Evolutionary conservation across 2,888 invertebrate species (phyloP), one percentile per base, ranked within the genome.

Genomic region (Chrysodeixis includens): DNA sequence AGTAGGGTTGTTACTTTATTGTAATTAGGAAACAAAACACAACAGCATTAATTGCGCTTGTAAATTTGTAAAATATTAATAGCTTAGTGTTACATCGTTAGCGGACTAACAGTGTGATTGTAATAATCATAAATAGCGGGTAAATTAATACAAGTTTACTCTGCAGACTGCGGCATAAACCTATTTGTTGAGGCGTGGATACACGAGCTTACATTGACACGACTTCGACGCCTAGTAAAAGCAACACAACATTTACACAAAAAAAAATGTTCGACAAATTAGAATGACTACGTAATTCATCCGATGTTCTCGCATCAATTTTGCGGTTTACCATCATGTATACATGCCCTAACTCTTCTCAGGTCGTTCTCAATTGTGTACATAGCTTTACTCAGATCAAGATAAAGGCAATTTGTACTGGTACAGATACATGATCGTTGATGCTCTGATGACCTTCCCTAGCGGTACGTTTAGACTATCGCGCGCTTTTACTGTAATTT

Each of bases 321-420:
- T 14, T 6, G 40, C 3, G n/a, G 4, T 40, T 40, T 40, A 40
- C 7, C 7, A 4, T 40, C 40, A n/a, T 40, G 40, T 40, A 40
- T n/a, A 40, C n/a, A 40, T 14, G n/a, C 4, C 40, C n/a, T 40
- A 6, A 40, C 6, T 40, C n/a, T 5, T 40, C 40, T 40, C 49
- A 10, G 16, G 20, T 20, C 20, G n/a, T 20, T 8, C 18, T 20
- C 9, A 4, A 26, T 12, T 14, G 52, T 56, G 22, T 49, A 49
- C 73, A 35, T 44, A 59, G 57, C 58, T 71, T 59, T 59, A 73
- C 46, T 49, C 53, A 59, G 46, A 82, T 82, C 77, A 6, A 81
- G 81, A 83, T 83, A 79, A 79, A 62, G 30, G 20, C 70, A 81
- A 81, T 81, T 79, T 77, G 81, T 77, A 74, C 69, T 53, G 69